phyloP scores from a whole-genome alignment of 1,140 invertebrate genomes.

The Dreissena polymorpha region DNA sequence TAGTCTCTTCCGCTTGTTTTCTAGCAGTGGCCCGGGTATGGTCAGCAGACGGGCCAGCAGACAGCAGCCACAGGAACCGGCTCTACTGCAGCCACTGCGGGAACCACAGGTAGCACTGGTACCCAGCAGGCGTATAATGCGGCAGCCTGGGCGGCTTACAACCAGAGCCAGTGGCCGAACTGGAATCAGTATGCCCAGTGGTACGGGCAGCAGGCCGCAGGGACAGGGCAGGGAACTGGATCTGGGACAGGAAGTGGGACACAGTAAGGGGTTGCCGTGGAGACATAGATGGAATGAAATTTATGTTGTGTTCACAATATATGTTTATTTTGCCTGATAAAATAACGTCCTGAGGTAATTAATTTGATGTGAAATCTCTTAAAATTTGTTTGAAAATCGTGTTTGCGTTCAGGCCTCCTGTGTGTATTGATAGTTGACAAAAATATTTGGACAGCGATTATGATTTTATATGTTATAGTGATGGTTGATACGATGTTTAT shows the following conservation, averaged over 20 bases:
- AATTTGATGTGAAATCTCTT: not conserved
- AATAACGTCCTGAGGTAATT: not conserved
- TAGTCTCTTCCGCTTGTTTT: not conserved
- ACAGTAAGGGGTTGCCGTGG: not conserved
- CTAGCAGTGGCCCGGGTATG: not conserved
- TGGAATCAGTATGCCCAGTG: conserved; percentile 45
- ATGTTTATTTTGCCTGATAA: not conserved
- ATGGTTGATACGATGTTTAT: too few relatives aligned
- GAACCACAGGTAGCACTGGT: conserved; percentile 10
- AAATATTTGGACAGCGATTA: too few relatives aligned
- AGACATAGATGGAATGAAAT: not conserved
- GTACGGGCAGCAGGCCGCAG: conserved; percentile 31
- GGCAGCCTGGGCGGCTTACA: conserved; percentile 42
- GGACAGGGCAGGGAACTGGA: conserved; percentile 18
- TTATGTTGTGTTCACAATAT: not conserved
- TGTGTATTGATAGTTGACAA: too few relatives aligned
- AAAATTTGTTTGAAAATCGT: too few relatives aligned
- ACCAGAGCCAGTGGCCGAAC: conserved; percentile 9
- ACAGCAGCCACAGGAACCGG: not conserved
- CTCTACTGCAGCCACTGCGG: not conserved
- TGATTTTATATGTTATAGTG: too few relatives aligned
- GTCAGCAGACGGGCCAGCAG: not conserved
- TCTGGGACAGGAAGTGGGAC: not conserved
- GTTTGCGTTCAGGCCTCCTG: too few relatives aligned
- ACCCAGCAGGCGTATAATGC: conserved; percentile 27